Conservation (phyloP, 2,797 vertebrate genomes). For the Tachyglossus aculeatus region DNA sequence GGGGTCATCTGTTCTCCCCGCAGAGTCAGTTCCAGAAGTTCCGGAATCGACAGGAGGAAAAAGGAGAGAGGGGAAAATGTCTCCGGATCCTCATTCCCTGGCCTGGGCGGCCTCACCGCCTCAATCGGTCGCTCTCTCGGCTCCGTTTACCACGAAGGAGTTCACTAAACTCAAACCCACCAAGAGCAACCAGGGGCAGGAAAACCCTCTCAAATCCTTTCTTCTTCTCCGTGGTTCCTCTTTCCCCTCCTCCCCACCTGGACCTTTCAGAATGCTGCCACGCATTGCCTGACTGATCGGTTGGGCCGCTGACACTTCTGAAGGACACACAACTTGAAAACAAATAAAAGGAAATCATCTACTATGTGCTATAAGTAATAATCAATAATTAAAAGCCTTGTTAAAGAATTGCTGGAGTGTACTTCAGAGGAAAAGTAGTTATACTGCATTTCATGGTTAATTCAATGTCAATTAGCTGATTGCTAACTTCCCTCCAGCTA, state of each 20-base stretch:
- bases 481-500: slow-evolving; percentile 96
- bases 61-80: too few species aligned
- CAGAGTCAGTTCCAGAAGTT: too few species aligned
- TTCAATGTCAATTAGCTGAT: slow-evolving; percentile 99
- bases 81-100: too few species aligned
- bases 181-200: too few species aligned
- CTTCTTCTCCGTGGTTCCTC: background rate
- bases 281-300: too few species aligned
- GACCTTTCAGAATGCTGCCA: background rate
- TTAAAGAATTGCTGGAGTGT: slow-evolving; percentile 76
- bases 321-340: slow-evolving; percentile 72
- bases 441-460: slow-evolving; percentile 97
- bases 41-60: too few species aligned
- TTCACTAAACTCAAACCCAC: too few species aligned
- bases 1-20: too few species aligned
- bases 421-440: slow-evolving; percentile 85
- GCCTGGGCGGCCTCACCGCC: too few species aligned
- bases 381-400: slow-evolving; percentile 83
- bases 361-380: slow-evolving; percentile 76
- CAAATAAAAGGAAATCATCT: slow-evolving; percentile 73
- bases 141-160: too few species aligned
- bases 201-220: background rate
- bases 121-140: too few species aligned
- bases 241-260: background rate
- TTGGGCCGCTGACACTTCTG: slow-evolving; percentile 59